Conservation (phyloP, 1,140 invertebrate genomes). For the Drosophila guanche region DNA sequence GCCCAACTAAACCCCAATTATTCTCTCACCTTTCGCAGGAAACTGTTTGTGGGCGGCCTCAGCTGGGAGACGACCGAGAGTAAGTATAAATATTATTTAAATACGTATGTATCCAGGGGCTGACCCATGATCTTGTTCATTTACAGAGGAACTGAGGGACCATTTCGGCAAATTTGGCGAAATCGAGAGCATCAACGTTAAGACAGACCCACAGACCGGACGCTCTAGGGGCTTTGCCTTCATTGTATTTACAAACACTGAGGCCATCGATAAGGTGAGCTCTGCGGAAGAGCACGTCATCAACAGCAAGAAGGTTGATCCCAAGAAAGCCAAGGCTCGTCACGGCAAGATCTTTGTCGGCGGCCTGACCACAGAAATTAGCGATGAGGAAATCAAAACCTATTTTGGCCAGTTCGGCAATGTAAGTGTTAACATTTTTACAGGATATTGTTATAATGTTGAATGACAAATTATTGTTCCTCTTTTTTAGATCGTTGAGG, state of each 20-base stretch:
- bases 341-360: slow-evolving; percentile 98
- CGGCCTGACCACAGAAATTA: slow-evolving; percentile 93
- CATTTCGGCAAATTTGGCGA: slow-evolving; percentile 95
- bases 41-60: slow-evolving; percentile 98
- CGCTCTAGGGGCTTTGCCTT: slow-evolving; percentile 96
- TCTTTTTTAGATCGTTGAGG: slow-evolving; percentile 91
- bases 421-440: no score
- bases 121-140: slow-evolving; percentile 22
- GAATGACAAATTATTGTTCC: not conserved
- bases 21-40: slow-evolving; percentile 88
- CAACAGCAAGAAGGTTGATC: slow-evolving; percentile 96
- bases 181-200: slow-evolving; percentile 96
- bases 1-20: slow-evolving; percentile 29
- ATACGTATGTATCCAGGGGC: not conserved
- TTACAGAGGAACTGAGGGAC: slow-evolving; percentile 95
- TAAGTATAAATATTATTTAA: slow-evolving; percentile 85
- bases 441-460: no score
- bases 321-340: slow-evolving; percentile 96
- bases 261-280: slow-evolving; percentile 95
- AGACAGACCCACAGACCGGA: slow-evolving; percentile 95
- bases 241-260: slow-evolving; percentile 95
- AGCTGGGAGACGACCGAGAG: slow-evolving; percentile 99
- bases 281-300: slow-evolving; percentile 93
- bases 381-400: slow-evolving; percentile 95
- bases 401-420: slow-evolving; percentile 96